Base-by-base conservation (phyloP, 1,140 invertebrate species). In the Sycophila sp. region DNA sequence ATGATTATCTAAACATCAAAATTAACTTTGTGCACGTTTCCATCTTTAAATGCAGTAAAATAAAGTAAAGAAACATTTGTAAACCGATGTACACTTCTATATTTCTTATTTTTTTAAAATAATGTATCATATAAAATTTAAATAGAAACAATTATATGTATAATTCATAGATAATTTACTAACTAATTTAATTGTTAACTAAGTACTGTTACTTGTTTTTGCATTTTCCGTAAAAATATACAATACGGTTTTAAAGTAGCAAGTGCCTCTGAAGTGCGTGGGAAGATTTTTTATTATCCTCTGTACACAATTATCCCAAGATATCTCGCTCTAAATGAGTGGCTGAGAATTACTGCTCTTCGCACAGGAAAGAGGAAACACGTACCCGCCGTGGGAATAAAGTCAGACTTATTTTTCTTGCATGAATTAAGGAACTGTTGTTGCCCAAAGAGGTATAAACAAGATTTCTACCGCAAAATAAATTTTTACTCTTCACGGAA, bases 361-460 rank as follows among this genome's bases (percentile, higher is more conserved):
- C 49, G 62, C 24, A 53, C 69, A 76, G 72, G 75, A 76, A 75
- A 78, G 68, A 75, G 77, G 77, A 78, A 78, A 75, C 68, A 45
- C 17, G 60, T 70, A 65, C 24, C 67, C 74, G 42, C 63, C 69
- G 72, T 76, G 77, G 75, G 75, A 78, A 76, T 64, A 73, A 71
- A 71, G 51, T 32, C 64, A 69, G 74, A 69, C 73, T 72, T 66
- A 70, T 75, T 77, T 76, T 78, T 73, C 65, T 71, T 76, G 60
- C 51, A 64, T 71, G 70, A 55, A 76, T 69, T 58, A 68, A 67
- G 30, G 24, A 66, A 60, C 55, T 59, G 32, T 64, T 60, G 63
- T 36, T 72, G 69, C 65, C 55, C 56, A 67, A 67, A 42, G n/a
- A 55, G 22, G 32, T 28, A 4, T 45, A 36, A 56, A 51, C 24